phyloP scores from a whole-genome alignment of 2,888 invertebrate genomes.

The Seladonia tumulorum region DNA sequence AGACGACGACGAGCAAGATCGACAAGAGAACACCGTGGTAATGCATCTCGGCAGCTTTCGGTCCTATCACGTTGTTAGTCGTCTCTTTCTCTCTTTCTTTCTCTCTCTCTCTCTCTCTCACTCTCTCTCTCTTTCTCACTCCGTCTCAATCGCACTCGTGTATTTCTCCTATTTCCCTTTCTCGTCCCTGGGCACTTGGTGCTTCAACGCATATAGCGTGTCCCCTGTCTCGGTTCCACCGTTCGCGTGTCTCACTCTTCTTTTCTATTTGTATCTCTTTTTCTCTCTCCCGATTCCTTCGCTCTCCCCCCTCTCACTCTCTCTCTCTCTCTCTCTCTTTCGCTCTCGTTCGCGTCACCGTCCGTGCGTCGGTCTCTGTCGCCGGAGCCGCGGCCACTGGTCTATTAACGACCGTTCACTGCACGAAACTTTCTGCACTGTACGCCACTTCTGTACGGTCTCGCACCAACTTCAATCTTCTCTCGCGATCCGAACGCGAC shows the following conservation, averaged over 20 bases:
- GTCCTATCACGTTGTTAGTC: slow-evolving; percentile 22
- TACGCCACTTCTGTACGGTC: slow-evolving; percentile 49
- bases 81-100: too few species aligned
- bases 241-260: slow-evolving; percentile 26
- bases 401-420: slow-evolving; percentile 77
- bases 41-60: slow-evolving; percentile 74
- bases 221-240: slow-evolving; percentile 41
- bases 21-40: slow-evolving; percentile 74
- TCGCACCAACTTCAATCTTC: slow-evolving; percentile 50
- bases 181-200: slow-evolving; percentile 57
- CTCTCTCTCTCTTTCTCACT: slow-evolving; percentile 19
- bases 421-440: slow-evolving; percentile 75
- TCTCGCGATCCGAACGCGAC: slow-evolving; percentile 11
- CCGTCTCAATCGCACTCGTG: slow-evolving; percentile 40
- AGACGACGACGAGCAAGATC: slow-evolving; percentile 80
- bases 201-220: slow-evolving; percentile 59
- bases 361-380: slow-evolving; percentile 43
- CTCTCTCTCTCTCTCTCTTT: slow-evolving; percentile 37
- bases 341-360: slow-evolving; percentile 43
- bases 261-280: slow-evolving; percentile 46
- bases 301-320: slow-evolving; percentile 14
- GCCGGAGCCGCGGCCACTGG: slow-evolving; percentile 69
- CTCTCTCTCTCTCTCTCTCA: not conserved
- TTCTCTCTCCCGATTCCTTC: slow-evolving; percentile 18
- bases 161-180: slow-evolving; percentile 46